Conservation (phyloP, 2,797 vertebrate species). For the Gymnocypris eckloni region DNA sequence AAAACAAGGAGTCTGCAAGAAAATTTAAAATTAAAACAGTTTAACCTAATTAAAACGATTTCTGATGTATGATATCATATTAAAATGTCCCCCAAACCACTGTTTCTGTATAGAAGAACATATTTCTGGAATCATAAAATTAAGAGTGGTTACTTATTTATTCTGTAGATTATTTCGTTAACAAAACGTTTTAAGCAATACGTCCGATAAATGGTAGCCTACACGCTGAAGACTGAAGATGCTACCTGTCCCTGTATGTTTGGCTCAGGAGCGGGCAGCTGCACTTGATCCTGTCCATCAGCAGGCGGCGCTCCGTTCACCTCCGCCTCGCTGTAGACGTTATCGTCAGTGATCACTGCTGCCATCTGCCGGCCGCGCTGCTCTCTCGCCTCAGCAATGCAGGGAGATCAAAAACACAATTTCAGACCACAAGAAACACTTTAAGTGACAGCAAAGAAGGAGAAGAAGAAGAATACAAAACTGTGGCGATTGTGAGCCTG, state of each 20-base stretch:
- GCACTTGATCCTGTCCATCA: slow-evolving; percentile 64
- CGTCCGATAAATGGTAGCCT: neutral
- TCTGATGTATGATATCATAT: neutral
- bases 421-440: neutral
- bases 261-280: slow-evolving; percentile 64
- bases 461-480: neutral
- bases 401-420: neutral
- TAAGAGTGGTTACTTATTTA: neutral
- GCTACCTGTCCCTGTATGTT: slow-evolving; percentile 74
- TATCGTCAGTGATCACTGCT: slow-evolving; percentile 64
- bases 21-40: too few species aligned
- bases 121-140: neutral
- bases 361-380: slow-evolving; percentile 75
- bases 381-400: neutral
- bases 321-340: slow-evolving; percentile 57
- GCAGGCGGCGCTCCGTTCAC: slow-evolving; percentile 51
- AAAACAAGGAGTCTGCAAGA: too few species aligned
- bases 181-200: neutral
- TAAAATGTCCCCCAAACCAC: neutral
- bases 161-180: neutral
- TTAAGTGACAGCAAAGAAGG: neutral
- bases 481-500: neutral
- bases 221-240: neutral
- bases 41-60: neutral
- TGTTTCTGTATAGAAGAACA: neutral